Base-by-base conservation (phyloP, 2,888 invertebrate genomes). In the Amblyteles armatorius region DNA sequence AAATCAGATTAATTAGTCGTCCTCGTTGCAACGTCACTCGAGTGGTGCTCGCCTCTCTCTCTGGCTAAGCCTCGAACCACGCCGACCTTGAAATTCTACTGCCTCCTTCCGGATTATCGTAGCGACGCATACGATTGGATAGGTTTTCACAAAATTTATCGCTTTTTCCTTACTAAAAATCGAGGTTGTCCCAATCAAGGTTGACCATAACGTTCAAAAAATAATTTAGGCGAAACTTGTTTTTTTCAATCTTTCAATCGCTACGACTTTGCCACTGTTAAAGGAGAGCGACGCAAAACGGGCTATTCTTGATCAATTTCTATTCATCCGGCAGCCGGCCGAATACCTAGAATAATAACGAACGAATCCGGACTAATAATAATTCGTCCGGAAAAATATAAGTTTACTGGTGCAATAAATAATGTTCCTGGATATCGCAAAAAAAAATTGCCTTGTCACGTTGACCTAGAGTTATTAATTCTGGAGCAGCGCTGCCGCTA, bases 1-100 rank as follows among this genome's bases (percentile, higher is more conserved):
- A 85, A 85, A 86, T 84, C 84, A 71, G 67, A 87, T 85, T 85
- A 85, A 87, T 87, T 87, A 83, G 73, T 26, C 71, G 69, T 67
- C 71, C 73, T 84, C 50, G 82, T 76, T 73, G 68, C 55, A 13
- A 71, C 6, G 76, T 16, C 40, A 48, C 29, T 48, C 19, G 78
- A 55, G 48, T 65, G 48, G 33, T 33, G 44, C 44, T 48, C 5
- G 44, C 44, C 44, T 65, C 29, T 40, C 29, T 40, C 72, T 40
- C 22, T 57, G 2, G 36, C 11, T 55, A 65, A 50, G 26, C 76
- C 48, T 79, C 73, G 48, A 57, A 16, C 44, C 29, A 11, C n/a
- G 2, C 9, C 7, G 73, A 71, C 85, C 85, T 85, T 85, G 82
- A 82, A 82, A 83, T 85, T 79, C 69, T 79, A 85, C 65, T 65